A percentile compares a stretch with the other conserved stretches of the same genome.
Conservation (phyloP, 1,140 invertebrate genomes). For the Trachelipus rathkii region DNA sequence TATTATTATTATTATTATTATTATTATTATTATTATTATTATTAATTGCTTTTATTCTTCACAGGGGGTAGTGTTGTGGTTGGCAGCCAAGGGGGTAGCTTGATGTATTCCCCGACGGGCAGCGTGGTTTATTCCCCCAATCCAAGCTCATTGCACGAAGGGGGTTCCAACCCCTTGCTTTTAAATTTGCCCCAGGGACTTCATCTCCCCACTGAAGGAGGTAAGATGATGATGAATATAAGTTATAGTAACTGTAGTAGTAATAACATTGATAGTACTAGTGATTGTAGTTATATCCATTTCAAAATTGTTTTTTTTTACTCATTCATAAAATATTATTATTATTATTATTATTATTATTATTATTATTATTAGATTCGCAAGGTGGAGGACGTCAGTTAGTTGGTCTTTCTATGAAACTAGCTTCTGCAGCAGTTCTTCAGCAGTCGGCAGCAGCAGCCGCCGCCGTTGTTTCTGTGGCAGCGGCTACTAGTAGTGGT, state of each 20-base stretch:
- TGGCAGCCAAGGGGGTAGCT: background rate
- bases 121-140: background rate
- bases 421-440: background rate
- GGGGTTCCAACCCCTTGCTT: background rate
- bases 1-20: too few relatives aligned
- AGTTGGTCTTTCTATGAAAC: background rate
- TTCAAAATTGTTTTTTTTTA: too few relatives aligned
- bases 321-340: background rate
- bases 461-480: background rate
- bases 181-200: background rate
- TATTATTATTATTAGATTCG: too few relatives aligned
- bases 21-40: too few relatives aligned
- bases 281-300: too few relatives aligned
- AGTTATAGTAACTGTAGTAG: background rate
- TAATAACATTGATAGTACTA: too few relatives aligned
- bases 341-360: background rate
- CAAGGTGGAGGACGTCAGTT: background rate
- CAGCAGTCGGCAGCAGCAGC: background rate
- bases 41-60: background rate
- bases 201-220: background rate
- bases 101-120: background rate
- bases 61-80: background rate
- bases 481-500: background rate
- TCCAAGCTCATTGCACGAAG: conserved; percentile 1
- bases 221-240: background rate